Conservation (phyloP, 2,113 vertebrate genomes). For the Alosa alosa region DNA sequence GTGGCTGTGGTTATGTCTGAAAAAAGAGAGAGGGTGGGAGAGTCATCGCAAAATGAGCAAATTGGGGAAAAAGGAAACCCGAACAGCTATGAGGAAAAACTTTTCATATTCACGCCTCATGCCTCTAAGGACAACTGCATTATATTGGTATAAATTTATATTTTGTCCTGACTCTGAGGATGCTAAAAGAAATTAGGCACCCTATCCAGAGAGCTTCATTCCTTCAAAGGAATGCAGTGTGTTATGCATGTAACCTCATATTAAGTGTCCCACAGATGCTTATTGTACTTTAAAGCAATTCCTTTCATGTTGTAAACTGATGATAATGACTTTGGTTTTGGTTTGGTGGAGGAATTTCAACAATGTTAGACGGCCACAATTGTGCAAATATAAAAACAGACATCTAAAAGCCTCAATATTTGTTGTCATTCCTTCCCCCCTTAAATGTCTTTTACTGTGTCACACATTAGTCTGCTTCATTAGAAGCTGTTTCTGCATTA, state of each 20-base stretch:
- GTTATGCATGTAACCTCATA: background rate
- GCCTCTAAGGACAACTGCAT: background rate
- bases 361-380: background rate
- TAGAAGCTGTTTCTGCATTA: background rate
- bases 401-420: background rate
- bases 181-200: background rate
- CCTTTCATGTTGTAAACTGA: slow-evolving; percentile 15
- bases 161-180: background rate
- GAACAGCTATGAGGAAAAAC: background rate
- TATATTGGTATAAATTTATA: background rate
- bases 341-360: background rate
- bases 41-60: background rate
- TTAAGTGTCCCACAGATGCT: slow-evolving; percentile 6
- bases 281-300: slow-evolving; percentile 5
- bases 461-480: background rate
- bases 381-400: background rate
- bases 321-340: slow-evolving; percentile 11
- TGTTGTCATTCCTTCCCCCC: background rate
- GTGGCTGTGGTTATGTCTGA: background rate
- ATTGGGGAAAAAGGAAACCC: background rate
- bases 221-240: background rate
- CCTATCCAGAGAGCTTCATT: background rate
- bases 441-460: background rate
- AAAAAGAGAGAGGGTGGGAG: background rate
- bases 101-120: background rate